Evolutionary conservation across 2,888 invertebrate species (phyloP), one percentile per base, ranked within the genome.

Genomic region (Scaptomyza tumidula): DNA sequence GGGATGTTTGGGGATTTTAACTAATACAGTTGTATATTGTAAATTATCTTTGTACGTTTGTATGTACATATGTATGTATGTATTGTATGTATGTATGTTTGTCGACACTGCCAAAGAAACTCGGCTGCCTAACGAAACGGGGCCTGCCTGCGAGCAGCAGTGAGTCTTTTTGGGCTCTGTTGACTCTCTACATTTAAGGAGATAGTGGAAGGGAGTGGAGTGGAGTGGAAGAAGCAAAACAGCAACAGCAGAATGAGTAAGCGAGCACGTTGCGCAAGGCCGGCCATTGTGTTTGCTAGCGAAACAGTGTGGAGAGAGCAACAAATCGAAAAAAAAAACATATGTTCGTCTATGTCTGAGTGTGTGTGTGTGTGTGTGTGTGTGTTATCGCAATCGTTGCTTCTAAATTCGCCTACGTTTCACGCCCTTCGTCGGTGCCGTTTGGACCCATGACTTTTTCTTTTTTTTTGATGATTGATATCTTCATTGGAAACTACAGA

Each of bases 241-340:
- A 14, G 9, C 14, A 54, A 49, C 58, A 50, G 69, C 60, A 48
- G 72, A 52, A 64, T 85, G 82, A 84, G 86, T 75, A 83, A 83
- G 84, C 88, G 84, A 83, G 88, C 84, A 58, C 88, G 86, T 83
- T 83, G 86, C 88, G 83, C 83, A 83, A 83, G 83, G 83, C 83
- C 83, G 80, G 66, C 60, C 55, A 75, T 77, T 81, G 82, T 68
- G 62, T 53, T 68, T 43, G 75, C 61, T 63, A 67, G 35, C 69
- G 59, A 67, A 67, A 69, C 52, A 65, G 69, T 52, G 59, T 52
- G 37, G 14, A 67, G 58, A 69, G 69, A 67, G 37, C 35, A 52
- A 29, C 49, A 59, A 45, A 69, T 52, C 49, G 44, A 56, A 50
- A 45, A 45, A 48, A 57, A 50, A 69, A 35, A 24, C 44, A 49